Evolutionary conservation across 2,797 vertebrate genomes (phyloP), one percentile per base, ranked within the genome.

Genomic region (Phrynocephalus vlangalii): DNA sequence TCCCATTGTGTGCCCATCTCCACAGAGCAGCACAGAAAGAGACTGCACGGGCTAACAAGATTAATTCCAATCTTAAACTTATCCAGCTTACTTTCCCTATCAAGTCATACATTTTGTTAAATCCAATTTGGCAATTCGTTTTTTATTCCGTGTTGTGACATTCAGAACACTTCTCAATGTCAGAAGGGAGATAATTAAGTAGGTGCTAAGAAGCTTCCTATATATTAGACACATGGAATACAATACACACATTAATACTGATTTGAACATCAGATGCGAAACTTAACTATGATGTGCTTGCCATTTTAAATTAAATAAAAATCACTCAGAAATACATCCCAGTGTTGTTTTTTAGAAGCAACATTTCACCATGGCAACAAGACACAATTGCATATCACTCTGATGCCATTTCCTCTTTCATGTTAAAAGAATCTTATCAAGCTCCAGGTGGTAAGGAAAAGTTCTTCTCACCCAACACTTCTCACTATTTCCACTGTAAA

Each of bases 371-470:
- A 91, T 88, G 13, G 1, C 50, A 22, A 2, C 33, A 88, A 76
- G 48, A 52, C 50, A 22, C 81, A 72, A 30, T 52, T 44, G 83
- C 2, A 71, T 75, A 73, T 18, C 0, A 60, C 67, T 66, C 72
- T 82, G 50, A 8, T 83, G 87, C 50, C 30, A 68, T 70, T 90
- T 92, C 70, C 26, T 48, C 77, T 13, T 52, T 3, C 22, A 30
- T 26, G 10, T 26, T 78, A 82, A 76, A 50, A 79, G 50, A 68
- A 30, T 18, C 60, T 68, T 77, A 84, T 33, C 73, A 52, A 5
- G 68, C 7, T 81, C 11, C 56, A 93, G 38, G 85, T 75, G 20
- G 87, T 68, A 91, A 87, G 83, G 7, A 1, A 60, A 88, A 86
- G 52, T 50, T 11, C 83, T 80, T 77, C 50, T 86, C 28, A 48